Conservation (phyloP, 2,888 invertebrate species). For the Ectemnius lituratus region DNA sequence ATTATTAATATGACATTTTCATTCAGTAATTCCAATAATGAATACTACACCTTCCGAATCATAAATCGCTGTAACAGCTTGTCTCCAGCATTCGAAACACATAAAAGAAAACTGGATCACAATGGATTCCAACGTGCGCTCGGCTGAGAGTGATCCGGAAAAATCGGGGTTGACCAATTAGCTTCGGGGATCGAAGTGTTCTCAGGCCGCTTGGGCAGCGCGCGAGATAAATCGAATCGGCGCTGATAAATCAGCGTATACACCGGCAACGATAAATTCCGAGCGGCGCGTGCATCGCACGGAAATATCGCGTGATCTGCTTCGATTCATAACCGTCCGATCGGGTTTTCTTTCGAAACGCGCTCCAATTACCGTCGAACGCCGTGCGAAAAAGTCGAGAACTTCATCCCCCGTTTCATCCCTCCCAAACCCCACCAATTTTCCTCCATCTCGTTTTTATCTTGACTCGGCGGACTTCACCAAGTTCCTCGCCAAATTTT, state of each 20-base stretch:
- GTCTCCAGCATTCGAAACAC: no score
- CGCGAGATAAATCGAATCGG: conserved; percentile 57
- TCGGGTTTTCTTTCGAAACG: conserved; percentile 36
- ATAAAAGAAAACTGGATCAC: not conserved
- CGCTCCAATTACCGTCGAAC: conserved; percentile 47
- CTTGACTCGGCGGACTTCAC: no score
- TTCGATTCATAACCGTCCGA: conserved; percentile 62
- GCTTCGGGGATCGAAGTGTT: not conserved
- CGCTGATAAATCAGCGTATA: conserved; percentile 57
- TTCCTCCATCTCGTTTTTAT: no score
- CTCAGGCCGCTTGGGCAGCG: not conserved
- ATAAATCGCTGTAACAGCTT: no score
- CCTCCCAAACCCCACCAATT: not conserved
- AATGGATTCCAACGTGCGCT: not conserved
- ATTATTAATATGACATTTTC: no score
- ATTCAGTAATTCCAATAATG: no score
- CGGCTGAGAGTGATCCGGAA: not conserved
- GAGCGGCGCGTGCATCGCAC: conserved; percentile 54
- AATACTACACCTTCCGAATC: no score
- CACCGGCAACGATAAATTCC: conserved; percentile 56
- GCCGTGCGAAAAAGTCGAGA: not conserved
- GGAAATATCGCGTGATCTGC: conserved; percentile 68
- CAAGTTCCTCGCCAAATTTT: no score
- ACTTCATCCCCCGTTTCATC: not conserved
- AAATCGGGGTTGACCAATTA: conserved; percentile 2